Conservation (phyloP, 2,797 vertebrate species). For the Sebastes nivosus region DNA sequence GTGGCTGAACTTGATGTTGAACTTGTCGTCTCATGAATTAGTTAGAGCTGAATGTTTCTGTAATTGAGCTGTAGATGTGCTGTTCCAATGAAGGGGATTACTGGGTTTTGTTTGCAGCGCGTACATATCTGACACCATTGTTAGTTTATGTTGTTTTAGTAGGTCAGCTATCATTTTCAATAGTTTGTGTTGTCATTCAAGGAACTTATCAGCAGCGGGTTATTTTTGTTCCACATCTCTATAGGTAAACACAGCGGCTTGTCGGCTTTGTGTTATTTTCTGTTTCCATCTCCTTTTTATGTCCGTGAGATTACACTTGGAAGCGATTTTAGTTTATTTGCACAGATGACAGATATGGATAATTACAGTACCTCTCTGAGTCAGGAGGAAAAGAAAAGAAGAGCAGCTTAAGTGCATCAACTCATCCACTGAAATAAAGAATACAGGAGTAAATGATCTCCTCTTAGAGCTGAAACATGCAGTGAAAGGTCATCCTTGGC, state of each 20-base stretch:
- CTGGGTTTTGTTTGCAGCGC: constrained; percentile 6
- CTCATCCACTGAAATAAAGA: constrained; percentile 48
- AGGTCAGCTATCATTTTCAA: constrained; percentile 49
- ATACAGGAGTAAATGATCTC: constrained; percentile 55
- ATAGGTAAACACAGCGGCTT: constrained; percentile 37
- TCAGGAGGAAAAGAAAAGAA: neutral
- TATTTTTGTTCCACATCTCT: constrained; percentile 21
- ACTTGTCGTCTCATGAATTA: constrained; percentile 55
- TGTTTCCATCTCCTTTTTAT: constrained; percentile 33
- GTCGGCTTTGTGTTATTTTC: constrained; percentile 46
- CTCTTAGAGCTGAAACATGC: constrained; percentile 33
- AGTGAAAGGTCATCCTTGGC: constrained; percentile 59
- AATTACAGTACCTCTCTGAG: constrained; percentile 34
- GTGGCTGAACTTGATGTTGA: constrained; percentile 59
- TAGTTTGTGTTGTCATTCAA: constrained; percentile 31
- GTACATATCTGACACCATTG: constrained; percentile 10
- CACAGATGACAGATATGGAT: constrained; percentile 60
- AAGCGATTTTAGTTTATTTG: constrained; percentile 51
- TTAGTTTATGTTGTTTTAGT: constrained; percentile 42
- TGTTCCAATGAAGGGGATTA: constrained; percentile 11
- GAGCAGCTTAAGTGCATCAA: constrained; percentile 28
- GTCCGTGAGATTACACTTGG: constrained; percentile 53
- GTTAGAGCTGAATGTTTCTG: constrained; percentile 24
- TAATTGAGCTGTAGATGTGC: constrained; percentile 33
- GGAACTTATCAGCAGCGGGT: constrained; percentile 8